Base-by-base conservation (phyloP, 2,797 vertebrate species). In the Allobates femoralis region DNA sequence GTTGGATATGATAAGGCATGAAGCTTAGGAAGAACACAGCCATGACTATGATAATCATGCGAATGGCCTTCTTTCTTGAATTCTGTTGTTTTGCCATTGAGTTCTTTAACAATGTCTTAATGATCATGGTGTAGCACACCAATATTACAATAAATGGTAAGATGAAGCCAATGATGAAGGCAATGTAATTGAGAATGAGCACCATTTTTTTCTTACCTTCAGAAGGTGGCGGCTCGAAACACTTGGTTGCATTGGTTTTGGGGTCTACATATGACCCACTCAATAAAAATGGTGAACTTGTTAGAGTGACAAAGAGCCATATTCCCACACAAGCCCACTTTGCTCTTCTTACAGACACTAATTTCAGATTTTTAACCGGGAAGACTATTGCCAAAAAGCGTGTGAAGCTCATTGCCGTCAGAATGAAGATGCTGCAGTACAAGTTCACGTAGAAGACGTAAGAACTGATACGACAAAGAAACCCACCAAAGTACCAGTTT, bases 331-430 rank as follows among this genome's bases (percentile, higher is more conserved):
- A 98, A n/a, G 96, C 92, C 0, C 95, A 79, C 1, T 94, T 96
- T 0, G 97, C 96, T 41, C 95, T 96, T 86, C 84, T 94, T 89
- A 94, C 93, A 0, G 96, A 96, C 55, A 95, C 94, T 88, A 98
- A 86, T 6, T 87, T 92, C 73, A 98, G 89, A 90, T 97, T 97
- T 90, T 94, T 94, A 58, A 99, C 96, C 0, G 98, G 98, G 86
- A 96, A 98, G 50, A 98, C 97, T 0, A 99, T 97, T 88, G 98
- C 98, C 19, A 98, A 78, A 90, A 98, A 99, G 0, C 98, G 96
- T 0, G 97, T 97, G 91, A 98, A 90, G 41, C 98, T 99, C 97
- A 99, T 99, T 11, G 96, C 98, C 0, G 96, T 96, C 97, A 99
- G 96, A 91, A 99, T 97, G 64, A 96, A 97, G 82, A 99, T 96